phyloP scores from a whole-genome alignment of 1,140 invertebrate genomes.

The Bicyclus anynana region DNA sequence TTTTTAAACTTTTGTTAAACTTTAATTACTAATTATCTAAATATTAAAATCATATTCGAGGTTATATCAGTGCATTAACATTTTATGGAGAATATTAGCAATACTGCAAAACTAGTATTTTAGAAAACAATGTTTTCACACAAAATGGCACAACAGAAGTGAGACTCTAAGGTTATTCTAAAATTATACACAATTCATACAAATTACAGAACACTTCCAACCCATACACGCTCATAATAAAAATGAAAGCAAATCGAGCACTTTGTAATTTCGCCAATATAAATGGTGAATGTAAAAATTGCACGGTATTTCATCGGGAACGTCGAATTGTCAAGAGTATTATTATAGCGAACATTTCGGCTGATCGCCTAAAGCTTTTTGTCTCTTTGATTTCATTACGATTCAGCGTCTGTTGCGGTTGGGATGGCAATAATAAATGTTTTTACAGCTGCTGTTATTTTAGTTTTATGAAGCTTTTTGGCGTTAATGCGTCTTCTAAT shows the following conservation, averaged over 20 bases:
- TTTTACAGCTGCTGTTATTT: constrained; percentile 3
- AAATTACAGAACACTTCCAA: not conserved
- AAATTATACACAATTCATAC: too few species aligned
- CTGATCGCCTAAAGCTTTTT: constrained; percentile 13
- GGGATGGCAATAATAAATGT: constrained; percentile 5
- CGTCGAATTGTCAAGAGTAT: constrained; percentile 8
- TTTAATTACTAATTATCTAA: too few species aligned
- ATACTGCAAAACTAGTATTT: too few species aligned
- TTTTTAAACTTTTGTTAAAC: too few species aligned
- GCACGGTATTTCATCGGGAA: constrained; percentile 3
- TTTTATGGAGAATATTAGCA: too few species aligned
- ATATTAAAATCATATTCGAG: too few species aligned
- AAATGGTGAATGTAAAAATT: constrained; percentile 4
- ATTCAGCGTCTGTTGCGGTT: not conserved
- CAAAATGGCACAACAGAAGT: too few species aligned
- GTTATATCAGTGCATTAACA: too few species aligned
- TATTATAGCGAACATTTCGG: constrained; percentile 10
- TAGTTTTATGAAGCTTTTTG: not conserved
- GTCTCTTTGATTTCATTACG: constrained; percentile 7
- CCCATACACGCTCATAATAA: not conserved
- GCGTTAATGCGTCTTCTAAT: too few species aligned
- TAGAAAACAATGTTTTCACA: too few species aligned
- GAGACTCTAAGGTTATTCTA: too few species aligned
- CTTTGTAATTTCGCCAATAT: constrained; percentile 4
- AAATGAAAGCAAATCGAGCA: constrained; percentile 1